phyloP scores from a whole-genome alignment of 2,888 invertebrate species.

The Odontocerum albicorne region DNA sequence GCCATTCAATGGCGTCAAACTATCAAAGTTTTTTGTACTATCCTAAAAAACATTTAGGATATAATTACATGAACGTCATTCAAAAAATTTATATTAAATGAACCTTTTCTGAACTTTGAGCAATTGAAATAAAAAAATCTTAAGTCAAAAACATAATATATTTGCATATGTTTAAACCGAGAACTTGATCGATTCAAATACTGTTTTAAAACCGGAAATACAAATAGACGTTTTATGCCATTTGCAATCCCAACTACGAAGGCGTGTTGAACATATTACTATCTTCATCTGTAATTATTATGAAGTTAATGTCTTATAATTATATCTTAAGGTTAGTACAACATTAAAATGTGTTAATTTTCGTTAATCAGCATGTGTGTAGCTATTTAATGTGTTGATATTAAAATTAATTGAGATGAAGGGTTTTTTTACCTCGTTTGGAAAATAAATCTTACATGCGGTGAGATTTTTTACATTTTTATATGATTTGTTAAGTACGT shows the following conservation, averaged over 20 bases:
- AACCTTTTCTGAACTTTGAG: too few species aligned
- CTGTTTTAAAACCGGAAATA: not conserved
- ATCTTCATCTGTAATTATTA: not conserved
- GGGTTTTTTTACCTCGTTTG: not conserved
- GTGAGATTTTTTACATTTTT: too few species aligned
- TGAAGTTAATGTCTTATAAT: not conserved
- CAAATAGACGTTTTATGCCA: not conserved
- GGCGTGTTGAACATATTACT: not conserved
- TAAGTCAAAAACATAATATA: too few species aligned
- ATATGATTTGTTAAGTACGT: too few species aligned
- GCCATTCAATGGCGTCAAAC: too few species aligned
- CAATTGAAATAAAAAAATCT: too few species aligned
- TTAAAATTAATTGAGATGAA: not conserved
- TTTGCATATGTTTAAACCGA: too few species aligned
- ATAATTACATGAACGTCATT: too few species aligned
- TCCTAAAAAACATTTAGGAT: too few species aligned
- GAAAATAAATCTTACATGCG: too few species aligned
- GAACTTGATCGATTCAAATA: not conserved
- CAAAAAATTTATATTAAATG: too few species aligned
- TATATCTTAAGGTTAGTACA: not conserved
- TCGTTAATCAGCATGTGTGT: not conserved
- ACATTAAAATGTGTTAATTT: not conserved
- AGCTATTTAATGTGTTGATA: not conserved
- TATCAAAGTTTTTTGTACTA: too few species aligned
- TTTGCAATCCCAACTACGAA: not conserved